Base-by-base conservation (phyloP, 2,113 vertebrate species). In the Muscicapa adusta region DNA sequence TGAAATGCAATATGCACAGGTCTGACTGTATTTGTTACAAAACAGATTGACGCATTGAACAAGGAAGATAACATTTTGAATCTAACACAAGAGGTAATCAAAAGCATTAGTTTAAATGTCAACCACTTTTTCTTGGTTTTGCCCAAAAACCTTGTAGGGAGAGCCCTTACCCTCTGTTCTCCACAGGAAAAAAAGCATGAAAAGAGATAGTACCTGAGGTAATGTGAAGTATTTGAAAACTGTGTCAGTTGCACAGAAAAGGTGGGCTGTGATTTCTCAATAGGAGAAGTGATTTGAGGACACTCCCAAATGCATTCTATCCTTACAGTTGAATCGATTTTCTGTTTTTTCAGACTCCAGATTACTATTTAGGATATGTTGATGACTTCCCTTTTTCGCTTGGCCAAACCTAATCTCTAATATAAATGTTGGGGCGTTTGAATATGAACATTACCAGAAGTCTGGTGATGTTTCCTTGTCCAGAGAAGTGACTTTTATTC, bases 1-100 rank as follows among this genome's bases (percentile, higher is more conserved):
- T 93, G 91, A 95, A 97, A 91, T 78, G 73, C 74, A 93, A 78
- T 96, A 95, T 74, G 82, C 57, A 61, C 92, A 79, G 72, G 65
- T 81, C 87, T 91, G 87, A 66, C 72, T 82, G 17, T 92, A 93
- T 94, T 94, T 94, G 68, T 92, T 95, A 83, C 63, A 77, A 76
- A 95, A 79, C 70, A 80, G 81, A 94, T 91, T 80, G 83, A 92
- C 51, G 14, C 63, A 66, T 67, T 93, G 71, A 93, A 79, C 26
- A 79, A 87, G 67, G 31, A 91, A 89, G 85, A 88, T 83, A 80
- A 77, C 48, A 36, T 95, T 95, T 96, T 77, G 79, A 81, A 84
- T 31, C 76, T 79, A 81, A 73, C 26, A 42, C 22, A 18, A 85
- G 60, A 67, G 33, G 61, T 93, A 90, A 75, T 84, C 31, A 63